Evolutionary conservation across 2,888 invertebrate genomes (phyloP), one percentile per base, ranked within the genome.

Genomic region (Silvanus unidentatus): DNA sequence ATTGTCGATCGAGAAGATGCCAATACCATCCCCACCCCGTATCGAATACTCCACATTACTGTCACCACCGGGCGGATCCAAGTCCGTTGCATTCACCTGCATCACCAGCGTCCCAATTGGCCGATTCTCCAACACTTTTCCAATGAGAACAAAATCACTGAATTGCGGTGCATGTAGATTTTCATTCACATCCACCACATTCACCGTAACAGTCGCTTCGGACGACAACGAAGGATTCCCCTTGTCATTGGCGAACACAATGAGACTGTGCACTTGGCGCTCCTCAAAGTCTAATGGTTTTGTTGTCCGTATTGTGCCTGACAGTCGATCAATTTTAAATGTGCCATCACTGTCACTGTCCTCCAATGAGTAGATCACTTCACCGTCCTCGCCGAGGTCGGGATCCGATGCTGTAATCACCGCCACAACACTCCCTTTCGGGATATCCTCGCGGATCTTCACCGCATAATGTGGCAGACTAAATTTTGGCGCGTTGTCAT

Each of bases 121-220:
- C 60, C 82, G 79, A 71, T 92, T 93, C 74, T 97, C 96, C 45
- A 73, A 75, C 50, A 96, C 86, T 55, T 75, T 76, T 40, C 86
- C 88, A 49, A 78, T 73, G 51, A 86, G 74, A 54, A 91, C 89
- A 63, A 86, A 87, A 68, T 88, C 89, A 42, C 79, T 78, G 71
- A 96, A 96, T 53, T 77, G 75, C 1, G 96, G 94, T 42, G 91
- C 77, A 71, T 84, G 82, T 44, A 83, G 75, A 73, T 96, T 96
- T 73, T 96, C 96, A 73, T 97, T 93, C 12, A 96, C 95, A 73
- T 97, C 96, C 55, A 89, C 86, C 49, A 92, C 80, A 72, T 94
- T 91, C 42, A 97, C 81, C 41, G 86, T 80, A 28, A 97, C 80
- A 47, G 84, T 80, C 46, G 90, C 85, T 62, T 88, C 86, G 1